Conservation (phyloP, 2,888 invertebrate genomes). For the Trichopoda pennipes region DNA sequence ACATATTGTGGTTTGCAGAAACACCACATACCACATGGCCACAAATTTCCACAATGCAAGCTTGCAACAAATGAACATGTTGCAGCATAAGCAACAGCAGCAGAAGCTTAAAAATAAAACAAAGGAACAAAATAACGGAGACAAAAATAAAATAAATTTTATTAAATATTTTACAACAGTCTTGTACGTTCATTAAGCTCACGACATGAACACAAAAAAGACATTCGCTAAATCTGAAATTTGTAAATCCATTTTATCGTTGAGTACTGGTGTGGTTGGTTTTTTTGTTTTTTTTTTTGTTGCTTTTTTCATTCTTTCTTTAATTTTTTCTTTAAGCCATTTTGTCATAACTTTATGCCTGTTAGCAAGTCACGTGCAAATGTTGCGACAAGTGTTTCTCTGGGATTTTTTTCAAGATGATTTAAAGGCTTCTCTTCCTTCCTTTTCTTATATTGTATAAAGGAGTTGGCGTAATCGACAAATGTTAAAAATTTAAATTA, state of each 20-base stretch:
- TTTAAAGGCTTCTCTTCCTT: neutral
- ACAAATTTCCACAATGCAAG: constrained; percentile 46
- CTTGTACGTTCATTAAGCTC: constrained; percentile 38
- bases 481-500: too few species aligned
- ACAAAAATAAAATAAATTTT: constrained; percentile 22
- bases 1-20: constrained; percentile 29
- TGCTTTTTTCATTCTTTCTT: constrained; percentile 6
- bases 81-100: constrained; percentile 34
- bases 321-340: constrained; percentile 50
- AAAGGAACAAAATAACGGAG: neutral
- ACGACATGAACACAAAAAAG: constrained; percentile 15
- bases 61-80: constrained; percentile 50
- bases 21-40: constrained; percentile 44
- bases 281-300: neutral
- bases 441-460: neutral
- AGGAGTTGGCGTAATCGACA: constrained; percentile 2
- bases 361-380: constrained; percentile 65
- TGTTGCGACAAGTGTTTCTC: constrained; percentile 56
- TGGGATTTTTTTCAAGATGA: neutral
- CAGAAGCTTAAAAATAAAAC: neutral
- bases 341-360: constrained; percentile 66
- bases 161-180: constrained; percentile 28
- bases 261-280: neutral
- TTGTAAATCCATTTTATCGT: constrained; percentile 35
- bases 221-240: constrained; percentile 35